Evolutionary conservation across 2,888 invertebrate species (phyloP).

Genomic region (Philonicus albiceps): DNA sequence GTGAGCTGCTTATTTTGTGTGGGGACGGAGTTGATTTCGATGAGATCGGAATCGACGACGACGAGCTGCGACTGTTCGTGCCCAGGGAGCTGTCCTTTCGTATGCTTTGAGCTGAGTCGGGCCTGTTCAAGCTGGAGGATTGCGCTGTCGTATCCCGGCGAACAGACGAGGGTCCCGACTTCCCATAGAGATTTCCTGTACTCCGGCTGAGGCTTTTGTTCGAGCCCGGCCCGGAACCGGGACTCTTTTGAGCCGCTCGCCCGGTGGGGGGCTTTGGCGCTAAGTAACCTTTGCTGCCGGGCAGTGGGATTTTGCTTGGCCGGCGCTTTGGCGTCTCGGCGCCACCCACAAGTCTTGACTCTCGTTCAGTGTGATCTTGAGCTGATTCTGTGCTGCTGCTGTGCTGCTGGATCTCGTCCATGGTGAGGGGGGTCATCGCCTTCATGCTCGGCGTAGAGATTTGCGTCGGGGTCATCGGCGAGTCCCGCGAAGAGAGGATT

Average conservation of each 20-base stretch:
- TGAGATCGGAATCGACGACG: conserved; percentile 61
- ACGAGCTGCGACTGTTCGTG: conserved; percentile 59
- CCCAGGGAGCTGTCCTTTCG: conserved; percentile 57
- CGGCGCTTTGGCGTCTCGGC: conserved; percentile 59
- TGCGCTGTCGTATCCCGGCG: conserved; percentile 39
- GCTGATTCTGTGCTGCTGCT: conserved; percentile 73
- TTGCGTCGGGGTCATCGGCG: conserved; percentile 54
- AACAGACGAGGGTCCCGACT: conserved; percentile 51
- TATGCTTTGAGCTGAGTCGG: conserved; percentile 67
- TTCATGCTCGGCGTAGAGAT: conserved; percentile 68
- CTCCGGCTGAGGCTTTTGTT: conserved; percentile 61
- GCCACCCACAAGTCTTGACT: conserved; percentile 39
- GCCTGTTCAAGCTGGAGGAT: conserved; percentile 61
- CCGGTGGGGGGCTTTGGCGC: conserved; percentile 71
- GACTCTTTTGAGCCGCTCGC: conserved; percentile 47
- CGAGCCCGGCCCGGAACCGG: conserved; percentile 54
- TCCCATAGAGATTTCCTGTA: conserved; percentile 59
- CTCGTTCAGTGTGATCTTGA: conserved; percentile 67
- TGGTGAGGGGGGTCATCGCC: conserved; percentile 67
- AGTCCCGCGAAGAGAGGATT: conserved; percentile 59
- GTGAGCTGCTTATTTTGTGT: conserved; percentile 57
- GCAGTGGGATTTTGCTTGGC: conserved; percentile 78
- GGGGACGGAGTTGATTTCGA: conserved; percentile 52
- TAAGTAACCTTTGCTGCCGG: conserved; percentile 67
- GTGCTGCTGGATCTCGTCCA: conserved; percentile 65